Percentiles rank a stretch among this genome's conserved stretches.
phyloP scores from a whole-genome alignment of 2,888 invertebrate species.

The Pegoplata infirma region DNA sequence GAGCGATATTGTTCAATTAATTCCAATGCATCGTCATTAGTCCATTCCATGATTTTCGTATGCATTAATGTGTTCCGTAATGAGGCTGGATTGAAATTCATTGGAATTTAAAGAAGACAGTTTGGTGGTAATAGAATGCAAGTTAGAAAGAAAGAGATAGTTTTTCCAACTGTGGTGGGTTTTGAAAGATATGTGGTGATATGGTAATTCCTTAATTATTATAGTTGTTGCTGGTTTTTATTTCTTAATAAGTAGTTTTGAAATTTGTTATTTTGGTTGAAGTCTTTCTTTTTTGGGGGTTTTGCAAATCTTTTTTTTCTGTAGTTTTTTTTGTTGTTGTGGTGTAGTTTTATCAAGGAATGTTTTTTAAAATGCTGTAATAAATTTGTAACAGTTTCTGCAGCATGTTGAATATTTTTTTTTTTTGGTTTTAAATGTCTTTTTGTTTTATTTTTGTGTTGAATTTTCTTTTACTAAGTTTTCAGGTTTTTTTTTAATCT shows the following conservation, averaged over 20 bases:
- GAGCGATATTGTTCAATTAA: slow-evolving; percentile 76
- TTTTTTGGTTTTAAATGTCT: slow-evolving; percentile 30
- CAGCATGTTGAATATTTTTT: slow-evolving; percentile 48
- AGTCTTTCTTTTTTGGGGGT: slow-evolving; percentile 2
- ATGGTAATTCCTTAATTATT: slow-evolving; percentile 31
- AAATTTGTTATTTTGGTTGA: slow-evolving; percentile 14
- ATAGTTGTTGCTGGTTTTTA: too few relatives aligned
- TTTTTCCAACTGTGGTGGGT: slow-evolving; percentile 15
- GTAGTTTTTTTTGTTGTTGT: background rate
- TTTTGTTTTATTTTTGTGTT: slow-evolving; percentile 31
- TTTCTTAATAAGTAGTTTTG: slow-evolving; percentile 8
- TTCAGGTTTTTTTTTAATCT: slow-evolving; percentile 28
- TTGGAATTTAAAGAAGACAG: slow-evolving; percentile 49
- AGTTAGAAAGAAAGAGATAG: background rate
- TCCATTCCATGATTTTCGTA: slow-evolving; percentile 75
- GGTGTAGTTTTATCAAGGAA: slow-evolving; percentile 55
- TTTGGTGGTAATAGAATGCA: background rate
- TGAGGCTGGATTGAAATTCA: slow-evolving; percentile 71
- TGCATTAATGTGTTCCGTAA: slow-evolving; percentile 61
- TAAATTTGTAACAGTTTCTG: slow-evolving; percentile 49
- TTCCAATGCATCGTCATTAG: slow-evolving; percentile 76
- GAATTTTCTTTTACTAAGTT: slow-evolving; percentile 8
- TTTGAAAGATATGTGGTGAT: slow-evolving; percentile 47
- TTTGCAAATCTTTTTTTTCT: slow-evolving; percentile 3
- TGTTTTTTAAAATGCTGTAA: slow-evolving; percentile 59